phyloP scores from a whole-genome alignment of 2,888 invertebrate species.

The Mythimna albipuncta region DNA sequence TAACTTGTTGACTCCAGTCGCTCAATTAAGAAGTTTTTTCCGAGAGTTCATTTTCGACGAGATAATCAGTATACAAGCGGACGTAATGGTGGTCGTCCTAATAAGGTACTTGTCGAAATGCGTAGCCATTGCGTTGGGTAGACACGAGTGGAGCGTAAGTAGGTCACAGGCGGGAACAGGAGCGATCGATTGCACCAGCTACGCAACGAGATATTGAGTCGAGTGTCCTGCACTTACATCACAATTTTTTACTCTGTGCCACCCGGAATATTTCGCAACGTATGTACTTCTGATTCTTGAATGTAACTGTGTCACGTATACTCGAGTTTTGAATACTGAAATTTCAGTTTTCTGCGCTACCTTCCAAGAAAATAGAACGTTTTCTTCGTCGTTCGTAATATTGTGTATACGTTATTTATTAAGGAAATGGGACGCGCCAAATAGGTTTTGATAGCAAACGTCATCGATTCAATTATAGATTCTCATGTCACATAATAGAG shows the following conservation, averaged over 20 bases:
- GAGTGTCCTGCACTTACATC: slow-evolving; percentile 68
- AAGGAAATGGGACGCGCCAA: slow-evolving; percentile 16
- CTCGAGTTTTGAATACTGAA: slow-evolving; percentile 30
- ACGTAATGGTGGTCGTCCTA: slow-evolving; percentile 44
- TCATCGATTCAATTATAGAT: slow-evolving; percentile 30
- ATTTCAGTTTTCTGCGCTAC: slow-evolving; percentile 23
- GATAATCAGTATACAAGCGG: slow-evolving; percentile 40
- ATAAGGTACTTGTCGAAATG: slow-evolving; percentile 70
- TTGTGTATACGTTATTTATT: slow-evolving; percentile 6
- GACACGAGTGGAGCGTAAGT: slow-evolving; percentile 73
- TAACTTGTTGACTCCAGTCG: slow-evolving; percentile 38
- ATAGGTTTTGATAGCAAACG: slow-evolving; percentile 23
- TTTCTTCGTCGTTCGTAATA: slow-evolving; percentile 4
- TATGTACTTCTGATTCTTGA: slow-evolving; percentile 20
- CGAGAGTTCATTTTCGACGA: slow-evolving; percentile 29
- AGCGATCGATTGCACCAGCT: slow-evolving; percentile 77
- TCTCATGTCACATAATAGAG: background rate
- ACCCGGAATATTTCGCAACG: slow-evolving; percentile 42
- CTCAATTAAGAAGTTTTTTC: slow-evolving; percentile 26
- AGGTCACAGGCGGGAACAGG: slow-evolving; percentile 77
- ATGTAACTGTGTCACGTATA: slow-evolving; percentile 37
- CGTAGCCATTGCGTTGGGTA: slow-evolving; percentile 64
- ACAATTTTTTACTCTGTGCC: slow-evolving; percentile 34
- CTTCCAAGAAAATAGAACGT: slow-evolving; percentile 16
- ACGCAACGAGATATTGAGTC: slow-evolving; percentile 75